Base-by-base conservation (phyloP, 2,797 vertebrate species). In the Phoeniculus purpureus region DNA sequence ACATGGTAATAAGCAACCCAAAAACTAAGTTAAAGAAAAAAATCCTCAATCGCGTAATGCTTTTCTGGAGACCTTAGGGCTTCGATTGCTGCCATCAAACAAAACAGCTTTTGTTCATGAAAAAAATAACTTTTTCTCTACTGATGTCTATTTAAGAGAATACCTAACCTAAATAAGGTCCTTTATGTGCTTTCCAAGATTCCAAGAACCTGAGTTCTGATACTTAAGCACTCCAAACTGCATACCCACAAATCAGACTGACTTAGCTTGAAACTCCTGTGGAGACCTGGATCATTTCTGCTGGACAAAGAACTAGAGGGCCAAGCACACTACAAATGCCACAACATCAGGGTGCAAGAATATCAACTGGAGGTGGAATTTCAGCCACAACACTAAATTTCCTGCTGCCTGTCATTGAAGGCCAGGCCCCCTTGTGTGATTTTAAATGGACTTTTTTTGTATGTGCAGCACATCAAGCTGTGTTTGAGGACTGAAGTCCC, bases 381-480 rank as follows among this genome's bases (percentile, higher is more conserved):
- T 93, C 93, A 92, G 68, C 29, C 75, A 80, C 68, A 91, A 87
- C 51, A 67, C 68, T 90, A 52, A 66, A 94, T 89, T 95, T 92
- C 94, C 90, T 94, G 90, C 87, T 79, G 90, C 67, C 40, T 93
- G 76, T 51, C 83, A 92, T 0, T 54, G 87, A 87, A 89, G 89
- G 20, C 51, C 34, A 48, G 81, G 59, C 85, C 75, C 84, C 91
- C 88, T 94, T 56, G 72, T 73, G 93, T 64, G 89, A 93, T 71
- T 90, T 90, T 78, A 94, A 96, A 94, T 87, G 32, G 90, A 74
- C 23, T 92, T 90, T 71, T 43, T 77, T 62, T 65, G 88, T 91
- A 80, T 70, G 83, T 84, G 78, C 68, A 85, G 73, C 47, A 64
- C 47, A 93, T 89, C 92, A 96, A 93, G 89, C 93, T 94, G 87